phyloP scores from a whole-genome alignment of 2,888 invertebrate genomes.

The Cerastoderma edule region DNA sequence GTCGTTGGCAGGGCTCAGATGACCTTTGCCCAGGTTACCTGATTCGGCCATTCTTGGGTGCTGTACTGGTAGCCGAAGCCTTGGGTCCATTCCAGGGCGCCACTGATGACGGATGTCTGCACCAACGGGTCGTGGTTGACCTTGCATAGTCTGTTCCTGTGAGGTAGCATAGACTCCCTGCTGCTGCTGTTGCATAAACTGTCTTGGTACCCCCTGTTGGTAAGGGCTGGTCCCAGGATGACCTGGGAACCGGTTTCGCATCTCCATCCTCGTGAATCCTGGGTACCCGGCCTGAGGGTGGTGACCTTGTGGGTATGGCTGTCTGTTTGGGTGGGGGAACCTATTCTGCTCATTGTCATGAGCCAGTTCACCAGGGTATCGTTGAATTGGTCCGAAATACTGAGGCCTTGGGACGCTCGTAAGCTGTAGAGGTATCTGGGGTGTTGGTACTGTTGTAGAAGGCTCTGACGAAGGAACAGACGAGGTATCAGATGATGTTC shows the following conservation, averaged over 20 bases:
- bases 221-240: neutral
- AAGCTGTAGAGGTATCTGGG: conserved; percentile 14
- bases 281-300: neutral
- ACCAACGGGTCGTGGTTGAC: conserved; percentile 1
- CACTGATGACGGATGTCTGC: neutral
- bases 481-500: neutral
- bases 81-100: conserved; percentile 15
- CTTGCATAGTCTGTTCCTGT: neutral
- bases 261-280: conserved; percentile 24
- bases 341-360: conserved; percentile 20
- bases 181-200: neutral
- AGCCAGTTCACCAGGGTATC: conserved; percentile 23
- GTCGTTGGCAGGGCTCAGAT: neutral
- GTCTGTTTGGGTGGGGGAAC: conserved; percentile 25
- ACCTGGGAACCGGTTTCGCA: conserved; percentile 12
- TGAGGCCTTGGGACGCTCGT: conserved; percentile 53
- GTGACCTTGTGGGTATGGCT: conserved; percentile 19
- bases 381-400: conserved; percentile 43
- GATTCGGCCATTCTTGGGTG: conserved; percentile 28
- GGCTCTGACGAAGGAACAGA: neutral
- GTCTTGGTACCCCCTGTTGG: conserved; percentile 17
- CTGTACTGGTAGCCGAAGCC: conserved; percentile 29
- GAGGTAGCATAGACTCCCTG: conserved; percentile 1
- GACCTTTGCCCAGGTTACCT: neutral
- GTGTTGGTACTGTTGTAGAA: neutral